Conservation (phyloP, 2,797 vertebrate genomes). For the Eulemur albifrons region DNA sequence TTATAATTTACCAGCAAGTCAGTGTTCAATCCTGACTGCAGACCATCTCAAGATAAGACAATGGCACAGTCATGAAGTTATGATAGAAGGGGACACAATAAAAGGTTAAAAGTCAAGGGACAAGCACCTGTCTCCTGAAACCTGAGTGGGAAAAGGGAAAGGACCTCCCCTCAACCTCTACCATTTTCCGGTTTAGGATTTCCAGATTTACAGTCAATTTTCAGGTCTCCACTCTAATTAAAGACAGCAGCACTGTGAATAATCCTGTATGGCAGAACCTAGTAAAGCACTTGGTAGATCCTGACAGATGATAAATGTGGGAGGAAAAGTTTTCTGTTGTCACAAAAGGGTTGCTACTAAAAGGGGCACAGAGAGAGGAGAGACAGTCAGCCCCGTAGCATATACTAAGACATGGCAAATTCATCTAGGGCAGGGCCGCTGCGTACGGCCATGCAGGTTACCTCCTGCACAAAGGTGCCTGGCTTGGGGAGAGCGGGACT, state of each 20-base stretch:
- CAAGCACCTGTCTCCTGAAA: not conserved
- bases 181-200: not conserved
- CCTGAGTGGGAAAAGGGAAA: not conserved
- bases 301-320: not conserved
- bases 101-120: not conserved
- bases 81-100: not conserved
- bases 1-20: not conserved
- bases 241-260: not conserved
- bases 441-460: not conserved
- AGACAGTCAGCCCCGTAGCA: not conserved
- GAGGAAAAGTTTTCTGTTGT: not conserved
- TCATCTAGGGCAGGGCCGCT: not conserved
- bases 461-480: not conserved
- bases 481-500: not conserved
- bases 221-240: not conserved
- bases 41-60: not conserved
- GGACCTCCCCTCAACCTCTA: not conserved
- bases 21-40: not conserved
- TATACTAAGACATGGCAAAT: not conserved
- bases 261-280: not conserved
- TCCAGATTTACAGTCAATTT: not conserved
- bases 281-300: not conserved
- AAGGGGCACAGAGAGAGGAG: not conserved
- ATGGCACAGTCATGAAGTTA: not conserved
- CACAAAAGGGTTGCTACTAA: not conserved